Evolutionary conservation across 2,113 vertebrate genomes (phyloP).

Genomic region (Oxyruncus cristatus): DNA sequence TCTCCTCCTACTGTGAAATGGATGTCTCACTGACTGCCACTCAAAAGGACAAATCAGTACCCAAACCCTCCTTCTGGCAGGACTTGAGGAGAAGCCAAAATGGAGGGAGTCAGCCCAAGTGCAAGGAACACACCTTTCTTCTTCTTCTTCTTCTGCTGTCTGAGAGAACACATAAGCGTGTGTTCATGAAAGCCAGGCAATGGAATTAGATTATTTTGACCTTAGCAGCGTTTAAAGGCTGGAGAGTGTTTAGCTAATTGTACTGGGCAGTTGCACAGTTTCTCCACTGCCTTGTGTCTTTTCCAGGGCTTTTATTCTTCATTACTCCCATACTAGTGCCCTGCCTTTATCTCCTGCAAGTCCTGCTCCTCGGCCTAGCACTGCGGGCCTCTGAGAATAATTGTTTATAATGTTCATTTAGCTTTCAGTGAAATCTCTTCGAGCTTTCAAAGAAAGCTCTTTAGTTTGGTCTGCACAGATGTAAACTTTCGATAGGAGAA

Average conservation of each 20-base stretch:
- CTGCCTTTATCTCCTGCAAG: neutral
- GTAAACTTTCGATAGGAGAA: neutral
- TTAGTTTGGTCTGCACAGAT: neutral
- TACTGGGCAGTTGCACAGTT: neutral
- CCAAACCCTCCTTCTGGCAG: neutral
- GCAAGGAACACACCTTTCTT: neutral
- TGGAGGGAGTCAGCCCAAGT: neutral
- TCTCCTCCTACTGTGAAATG: neutral
- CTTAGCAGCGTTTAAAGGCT: neutral
- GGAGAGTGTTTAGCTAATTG: neutral
- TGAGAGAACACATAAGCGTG: neutral
- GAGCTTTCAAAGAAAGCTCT: constrained; percentile 37
- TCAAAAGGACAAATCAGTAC: neutral
- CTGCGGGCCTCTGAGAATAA: neutral
- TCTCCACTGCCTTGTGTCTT: neutral
- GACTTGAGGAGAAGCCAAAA: neutral
- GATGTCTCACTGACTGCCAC: neutral
- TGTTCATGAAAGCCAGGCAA: neutral
- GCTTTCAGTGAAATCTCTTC: constrained; percentile 15
- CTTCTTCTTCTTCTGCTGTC: neutral
- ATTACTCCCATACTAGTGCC: neutral
- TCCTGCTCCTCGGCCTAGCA: neutral
- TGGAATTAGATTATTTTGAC: neutral
- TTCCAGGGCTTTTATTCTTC: neutral
- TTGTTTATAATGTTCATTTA: constrained; percentile 33